Evolutionary conservation across 2,113 vertebrate species (phyloP).

Genomic region (Sorex fumeus): DNA sequence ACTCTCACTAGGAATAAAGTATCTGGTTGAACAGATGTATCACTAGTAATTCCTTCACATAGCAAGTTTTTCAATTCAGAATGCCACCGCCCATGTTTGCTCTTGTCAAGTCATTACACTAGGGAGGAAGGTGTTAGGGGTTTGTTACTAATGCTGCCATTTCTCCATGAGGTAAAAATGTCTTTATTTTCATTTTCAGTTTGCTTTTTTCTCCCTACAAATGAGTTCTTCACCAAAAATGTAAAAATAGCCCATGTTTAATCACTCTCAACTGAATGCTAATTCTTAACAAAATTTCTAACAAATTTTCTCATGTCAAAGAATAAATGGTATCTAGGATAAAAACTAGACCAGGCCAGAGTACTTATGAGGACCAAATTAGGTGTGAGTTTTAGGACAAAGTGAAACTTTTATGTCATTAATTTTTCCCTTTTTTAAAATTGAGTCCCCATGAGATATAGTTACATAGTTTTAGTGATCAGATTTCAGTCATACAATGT

Average conservation of each 20-base stretch:
- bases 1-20: neutral
- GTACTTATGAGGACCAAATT: conserved; percentile 33
- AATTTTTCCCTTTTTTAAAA: no score
- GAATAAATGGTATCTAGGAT: conserved; percentile 18
- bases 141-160: neutral
- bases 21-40: neutral
- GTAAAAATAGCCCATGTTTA: neutral
- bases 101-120: neutral
- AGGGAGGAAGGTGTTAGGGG: neutral
- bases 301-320: neutral
- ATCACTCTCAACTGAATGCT: conserved; percentile 3
- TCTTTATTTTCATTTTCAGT: conserved; percentile 43
- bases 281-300: neutral
- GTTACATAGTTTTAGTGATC: no score
- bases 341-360: conserved; percentile 6
- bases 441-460: no score
- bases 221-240: neutral
- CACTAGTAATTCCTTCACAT: neutral
- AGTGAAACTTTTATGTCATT: conserved; percentile 1
- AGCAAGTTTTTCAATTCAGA: neutral
- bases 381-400: conserved; percentile 48
- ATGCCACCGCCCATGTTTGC: neutral
- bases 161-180: neutral
- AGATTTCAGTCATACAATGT: no score
- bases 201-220: neutral